Base-by-base conservation (phyloP, 2,113 vertebrate genomes). In the Arenaria interpres region DNA sequence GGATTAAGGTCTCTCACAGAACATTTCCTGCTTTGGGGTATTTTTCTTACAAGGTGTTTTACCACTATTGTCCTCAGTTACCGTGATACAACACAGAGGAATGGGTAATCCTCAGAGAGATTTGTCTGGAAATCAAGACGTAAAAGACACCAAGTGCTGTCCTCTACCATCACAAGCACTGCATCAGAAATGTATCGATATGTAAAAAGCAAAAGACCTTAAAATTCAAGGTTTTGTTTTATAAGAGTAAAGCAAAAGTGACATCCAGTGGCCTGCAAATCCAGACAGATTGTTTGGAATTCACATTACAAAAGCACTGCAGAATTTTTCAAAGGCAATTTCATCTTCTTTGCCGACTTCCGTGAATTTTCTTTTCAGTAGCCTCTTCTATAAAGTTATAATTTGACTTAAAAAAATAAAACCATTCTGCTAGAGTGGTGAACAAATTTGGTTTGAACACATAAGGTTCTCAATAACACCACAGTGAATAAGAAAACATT, bases 191-290 rank as follows among this genome's bases (percentile, higher is more conserved):
- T 46, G 7, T 27, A 46, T 48, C 16, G 43, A n/a, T 68, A 74
- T 1, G 1, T 66, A 68, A 88, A 72, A 91, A 45, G 25, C 18
- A 51, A 67, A 71, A 51, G 10, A 72, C 22, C 27, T 66, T 80
- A 50, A 80, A 82, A 77, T 50, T 60, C 56, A 71, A 84, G 28
- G 7, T 43, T 85, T 68, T 76, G 12, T 56, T 85, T 71, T 67
- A 14, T 59, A 51, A 67, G 28, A 33, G 12, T 88, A 85, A 93
- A 93, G 63, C 88, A 91, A 85, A 90, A 93, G 62, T 93, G 74
- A 91, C 84, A 95, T 85, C 88, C 88, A 89, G 85, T 93, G 79
- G 80, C 64, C 53, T 68, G 37, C 53, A 85, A 82, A 93, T 72
- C 75, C 69, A 85, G 62, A 46, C 37, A 75, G 21, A 83, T 35